Percentiles rank a stretch among this genome's conserved stretches.
Conservation (phyloP, 2,797 vertebrate genomes). For the Graptemys geographica region DNA sequence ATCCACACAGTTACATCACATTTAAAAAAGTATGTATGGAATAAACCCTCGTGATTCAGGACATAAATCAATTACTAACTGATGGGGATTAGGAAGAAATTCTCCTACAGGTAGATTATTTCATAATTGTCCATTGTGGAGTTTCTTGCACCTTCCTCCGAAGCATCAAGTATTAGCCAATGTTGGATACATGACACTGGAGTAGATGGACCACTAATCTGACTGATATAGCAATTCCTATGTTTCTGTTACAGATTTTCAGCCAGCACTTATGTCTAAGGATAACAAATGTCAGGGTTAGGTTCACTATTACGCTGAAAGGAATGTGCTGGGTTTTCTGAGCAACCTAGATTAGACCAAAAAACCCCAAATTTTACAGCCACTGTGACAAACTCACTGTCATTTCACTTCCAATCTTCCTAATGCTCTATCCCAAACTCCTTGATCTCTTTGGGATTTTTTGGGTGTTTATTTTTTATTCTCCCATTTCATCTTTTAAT, state of each 20-base stretch:
- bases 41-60: background rate
- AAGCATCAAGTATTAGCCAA: background rate
- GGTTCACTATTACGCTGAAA: background rate
- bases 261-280: background rate
- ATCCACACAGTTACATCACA: background rate
- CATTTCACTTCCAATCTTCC: background rate
- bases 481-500: background rate
- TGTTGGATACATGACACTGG: background rate
- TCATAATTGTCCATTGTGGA: background rate
- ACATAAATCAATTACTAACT: background rate
- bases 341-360: background rate
- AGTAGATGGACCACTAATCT: accelerated
- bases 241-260: background rate
- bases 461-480: background rate
- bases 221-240: background rate
- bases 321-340: background rate
- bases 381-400: background rate
- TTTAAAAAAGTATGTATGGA: background rate
- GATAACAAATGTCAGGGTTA: background rate
- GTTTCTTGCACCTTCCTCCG: background rate
- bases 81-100: background rate
- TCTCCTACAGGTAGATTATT: background rate
- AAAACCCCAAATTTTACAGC: background rate
- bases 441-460: background rate
- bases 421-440: background rate